These are phyloP conservation scores for Sardinella longiceps DNA, from an alignment of 2,797 vertebrate genomes.

Conservation along the genomic window DNA sequence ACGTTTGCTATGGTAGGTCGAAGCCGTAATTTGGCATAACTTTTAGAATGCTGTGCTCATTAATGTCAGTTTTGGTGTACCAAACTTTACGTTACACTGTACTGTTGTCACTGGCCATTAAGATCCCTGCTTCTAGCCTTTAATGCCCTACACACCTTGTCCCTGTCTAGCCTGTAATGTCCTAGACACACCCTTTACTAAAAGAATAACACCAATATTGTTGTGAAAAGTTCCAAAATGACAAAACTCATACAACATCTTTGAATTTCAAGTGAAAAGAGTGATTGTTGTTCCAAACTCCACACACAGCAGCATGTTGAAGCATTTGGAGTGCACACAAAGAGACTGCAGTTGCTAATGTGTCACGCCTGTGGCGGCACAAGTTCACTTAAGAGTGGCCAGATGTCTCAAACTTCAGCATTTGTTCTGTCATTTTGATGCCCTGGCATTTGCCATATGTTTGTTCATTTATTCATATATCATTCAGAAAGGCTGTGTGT, in stretches of 20 bases:
- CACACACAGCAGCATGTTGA: background rate
- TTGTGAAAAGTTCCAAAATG: no score
- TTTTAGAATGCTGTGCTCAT: no score
- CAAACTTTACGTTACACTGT: no score
- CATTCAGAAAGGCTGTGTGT: background rate
- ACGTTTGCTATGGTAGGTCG: no score
- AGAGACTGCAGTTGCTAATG: background rate
- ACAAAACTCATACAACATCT: background rate
- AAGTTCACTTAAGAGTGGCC: background rate
- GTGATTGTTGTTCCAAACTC: no score
- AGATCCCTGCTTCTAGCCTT: no score
- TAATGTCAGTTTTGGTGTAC: no score
- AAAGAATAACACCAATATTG: background rate
- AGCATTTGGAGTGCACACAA: background rate
- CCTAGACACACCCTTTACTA: no score
- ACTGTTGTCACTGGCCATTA: no score
- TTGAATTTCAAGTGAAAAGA: background rate
- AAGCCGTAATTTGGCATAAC: no score
- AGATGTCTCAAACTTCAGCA: slow-evolving; percentile 2
- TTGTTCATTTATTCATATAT: background rate
- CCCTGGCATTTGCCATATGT: background rate
- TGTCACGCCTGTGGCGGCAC: background rate
- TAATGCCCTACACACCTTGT: no score
- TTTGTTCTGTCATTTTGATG: background rate
- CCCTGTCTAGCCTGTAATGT: no score